Evolutionary conservation across 2,888 invertebrate genomes (phyloP).

Genomic region (Lasioglossum vierecki): DNA sequence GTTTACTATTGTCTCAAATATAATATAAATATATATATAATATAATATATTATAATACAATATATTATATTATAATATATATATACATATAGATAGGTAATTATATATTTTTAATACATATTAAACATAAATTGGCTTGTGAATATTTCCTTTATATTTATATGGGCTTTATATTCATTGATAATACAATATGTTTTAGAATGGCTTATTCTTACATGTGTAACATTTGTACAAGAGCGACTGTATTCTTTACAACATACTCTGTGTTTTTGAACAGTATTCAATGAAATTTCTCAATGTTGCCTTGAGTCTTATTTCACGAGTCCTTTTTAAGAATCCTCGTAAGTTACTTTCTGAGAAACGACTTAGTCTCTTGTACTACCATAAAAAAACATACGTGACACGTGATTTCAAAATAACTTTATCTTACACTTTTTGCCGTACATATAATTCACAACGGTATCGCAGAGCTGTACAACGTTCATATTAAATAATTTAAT

Average conservation of each 20-base stretch:
- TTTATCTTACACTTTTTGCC: constrained; percentile 29
- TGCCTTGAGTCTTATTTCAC: constrained; percentile 56
- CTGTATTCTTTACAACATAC: constrained; percentile 72
- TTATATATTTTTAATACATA: constrained; percentile 79
- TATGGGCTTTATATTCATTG: constrained; percentile 77
- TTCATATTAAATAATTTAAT: constrained; percentile 40
- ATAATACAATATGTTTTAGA: constrained; percentile 70
- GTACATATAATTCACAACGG: constrained; percentile 18
- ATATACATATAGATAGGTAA: constrained; percentile 62
- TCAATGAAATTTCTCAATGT: constrained; percentile 64
- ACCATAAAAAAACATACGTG: constrained; percentile 8
- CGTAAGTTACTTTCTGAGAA: background rate
- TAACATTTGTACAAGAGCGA: constrained; percentile 72
- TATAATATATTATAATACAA: constrained; percentile 20
- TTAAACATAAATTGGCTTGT: constrained; percentile 75
- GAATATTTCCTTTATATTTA: constrained; percentile 80
- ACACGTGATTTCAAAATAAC: constrained; percentile 37
- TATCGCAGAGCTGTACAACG: constrained; percentile 23
- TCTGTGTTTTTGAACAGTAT: constrained; percentile 73
- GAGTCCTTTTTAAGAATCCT: constrained; percentile 35
- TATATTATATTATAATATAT: constrained; percentile 11
- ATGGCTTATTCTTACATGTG: constrained; percentile 69
- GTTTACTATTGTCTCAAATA: constrained; percentile 65
- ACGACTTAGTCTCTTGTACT: background rate
- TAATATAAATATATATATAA: constrained; percentile 58